Evolutionary conservation across 2,797 vertebrate species (phyloP).

Genomic region (Characodon lateralis): DNA sequence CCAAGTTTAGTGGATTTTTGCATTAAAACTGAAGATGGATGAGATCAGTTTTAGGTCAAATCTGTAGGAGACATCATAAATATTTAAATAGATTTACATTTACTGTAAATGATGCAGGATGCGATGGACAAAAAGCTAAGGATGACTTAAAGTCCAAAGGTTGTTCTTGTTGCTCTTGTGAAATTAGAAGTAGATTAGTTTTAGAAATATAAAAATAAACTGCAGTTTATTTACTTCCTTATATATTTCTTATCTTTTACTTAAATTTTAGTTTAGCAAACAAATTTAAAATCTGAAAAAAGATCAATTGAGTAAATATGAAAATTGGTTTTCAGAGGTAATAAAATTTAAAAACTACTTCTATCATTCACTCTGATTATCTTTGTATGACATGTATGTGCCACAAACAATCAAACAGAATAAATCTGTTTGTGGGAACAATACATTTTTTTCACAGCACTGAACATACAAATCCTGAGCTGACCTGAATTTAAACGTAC

Average conservation of each 20-base stretch:
- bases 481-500: background rate
- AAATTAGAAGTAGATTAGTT: too few relatives aligned
- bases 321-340: too few relatives aligned
- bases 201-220: background rate
- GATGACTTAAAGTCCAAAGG: background rate
- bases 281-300: too few relatives aligned
- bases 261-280: too few relatives aligned
- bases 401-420: background rate
- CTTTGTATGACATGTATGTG: background rate
- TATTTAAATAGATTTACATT: background rate
- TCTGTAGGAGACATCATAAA: background rate
- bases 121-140: background rate
- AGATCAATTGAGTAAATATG: too few relatives aligned
- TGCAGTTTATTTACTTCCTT: too few relatives aligned
- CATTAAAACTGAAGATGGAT: background rate
- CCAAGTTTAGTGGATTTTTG: background rate
- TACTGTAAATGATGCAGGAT: background rate
- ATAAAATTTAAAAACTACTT: too few relatives aligned
- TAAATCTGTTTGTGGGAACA: background rate
- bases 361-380: too few relatives aligned
- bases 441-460: background rate
- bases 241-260: too few relatives aligned
- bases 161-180: background rate
- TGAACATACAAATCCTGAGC: background rate
- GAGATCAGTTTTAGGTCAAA: constrained; percentile 11